Conservation (phyloP, 1,140 invertebrate genomes). For the Drosophila melanica region DNA sequence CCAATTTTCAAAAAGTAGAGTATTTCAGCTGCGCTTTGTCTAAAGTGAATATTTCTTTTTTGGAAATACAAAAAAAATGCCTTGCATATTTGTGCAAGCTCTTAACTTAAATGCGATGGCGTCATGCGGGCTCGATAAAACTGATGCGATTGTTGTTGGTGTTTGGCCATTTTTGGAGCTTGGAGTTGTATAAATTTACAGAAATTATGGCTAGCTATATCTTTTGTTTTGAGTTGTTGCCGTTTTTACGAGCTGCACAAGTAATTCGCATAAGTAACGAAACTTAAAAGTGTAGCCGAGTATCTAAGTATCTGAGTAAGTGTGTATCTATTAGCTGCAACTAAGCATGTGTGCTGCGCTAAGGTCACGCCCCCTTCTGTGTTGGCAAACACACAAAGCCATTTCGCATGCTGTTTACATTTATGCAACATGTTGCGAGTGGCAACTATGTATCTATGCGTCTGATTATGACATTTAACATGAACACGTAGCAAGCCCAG, state of each 20-base stretch:
- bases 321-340: conserved; percentile 58
- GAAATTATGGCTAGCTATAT: conserved; percentile 48
- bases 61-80: conserved; percentile 56
- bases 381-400: conserved; percentile 9
- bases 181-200: conserved; percentile 58
- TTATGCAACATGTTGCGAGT: conserved; percentile 55
- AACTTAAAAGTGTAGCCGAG: conserved; percentile 22
- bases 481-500: conserved; percentile 73
- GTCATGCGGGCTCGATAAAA: conserved; percentile 63
- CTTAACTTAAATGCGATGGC: conserved; percentile 41
- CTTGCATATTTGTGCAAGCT: conserved; percentile 68
- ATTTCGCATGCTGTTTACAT: conserved; percentile 68
- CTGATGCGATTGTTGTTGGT: conserved; percentile 43
- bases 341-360: conserved; percentile 41
- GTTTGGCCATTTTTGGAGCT: conserved; percentile 31
- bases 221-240: not conserved
- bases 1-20: conserved; percentile 15
- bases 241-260: conserved; percentile 36
- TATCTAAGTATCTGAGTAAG: conserved; percentile 12
- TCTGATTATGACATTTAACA: conserved; percentile 82
- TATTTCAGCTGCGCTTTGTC: not conserved
- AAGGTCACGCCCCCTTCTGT: conserved; percentile 49
- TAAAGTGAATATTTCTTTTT: conserved; percentile 8
- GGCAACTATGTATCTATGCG: conserved; percentile 67
- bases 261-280: conserved; percentile 8